Evolutionary conservation across 2,113 vertebrate species (phyloP), one percentile per base, ranked within the genome.

Genomic region (Hydrochoerus hydrochaeris): DNA sequence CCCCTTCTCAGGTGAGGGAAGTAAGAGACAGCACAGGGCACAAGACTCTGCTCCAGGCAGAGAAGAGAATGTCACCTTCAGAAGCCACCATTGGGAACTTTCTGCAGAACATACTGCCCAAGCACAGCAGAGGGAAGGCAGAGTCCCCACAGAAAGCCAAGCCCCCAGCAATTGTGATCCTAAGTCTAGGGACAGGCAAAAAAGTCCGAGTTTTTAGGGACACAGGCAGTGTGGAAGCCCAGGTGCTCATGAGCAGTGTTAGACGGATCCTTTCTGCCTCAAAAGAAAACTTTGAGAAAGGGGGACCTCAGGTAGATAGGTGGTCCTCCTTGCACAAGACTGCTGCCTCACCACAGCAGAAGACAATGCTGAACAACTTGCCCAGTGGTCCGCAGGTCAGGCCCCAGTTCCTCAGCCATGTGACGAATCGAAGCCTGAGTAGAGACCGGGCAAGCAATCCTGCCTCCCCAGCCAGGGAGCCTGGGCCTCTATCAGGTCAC

Each of bases 151-250:
- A 38, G 38, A 82, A 58, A 24, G 2, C 7, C 32, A 71, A 26
- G 26, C 3, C 12, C 5, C 28, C 13, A 7, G 24, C 63, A 52
- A 8, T 41, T 24, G 4, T 3, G 16, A 8, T 63, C 12, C 41
- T 62, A 41, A 60, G 16, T 13, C 35, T 0, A 32, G 63, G 19
- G 7, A 17, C 35, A 19, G 54, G 4, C 35, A 5, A 2, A 24
- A 32, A 35, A 44, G 52, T 44, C 24, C 7, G 8, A 19, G 0
- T 0, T 0, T 4, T 3, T 0, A 2, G 0, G 1, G 2, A n/a
- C 0, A 0, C 4, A 4, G 3, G 11, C 4, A 3, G 20, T 2
- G 5, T n/a, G 6, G 54, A 89, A 10, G 20, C 17, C 11, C 35
- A 41, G 28, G n/a, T 0, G 0, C 54, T 57, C 1, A 1, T 58